Base-by-base conservation (phyloP, 2,113 vertebrate genomes). In the Cinclus cinclus region DNA sequence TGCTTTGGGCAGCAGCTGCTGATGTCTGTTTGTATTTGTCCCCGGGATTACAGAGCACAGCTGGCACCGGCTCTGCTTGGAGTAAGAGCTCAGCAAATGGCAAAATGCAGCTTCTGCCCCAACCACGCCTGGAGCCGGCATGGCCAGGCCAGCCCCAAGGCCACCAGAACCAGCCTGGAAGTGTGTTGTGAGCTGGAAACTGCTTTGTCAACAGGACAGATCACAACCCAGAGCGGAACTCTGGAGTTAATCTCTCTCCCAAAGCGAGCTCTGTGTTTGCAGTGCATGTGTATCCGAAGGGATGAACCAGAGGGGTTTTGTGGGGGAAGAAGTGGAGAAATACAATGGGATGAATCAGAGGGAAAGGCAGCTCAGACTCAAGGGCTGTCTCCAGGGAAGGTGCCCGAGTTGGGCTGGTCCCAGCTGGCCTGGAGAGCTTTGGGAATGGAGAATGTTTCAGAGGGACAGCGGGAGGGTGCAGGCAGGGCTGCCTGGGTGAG, bases 121-220 rank as follows among this genome's bases (percentile, higher is more conserved):
- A 2, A 0, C 1, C 13, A 5, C 13, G 15, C 7, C 50, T 18
- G 1, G 23, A 84, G 44, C 27, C 75, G 68, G 46, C 21, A 0
- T 0, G 4, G 87, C 27, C 44, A 31, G 62, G 28, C 2, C 24
- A 55, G 58, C 4, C 73, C 58, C 42, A 33, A 33, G n/a, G 67
- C 50, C 84, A 20, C 18, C 82, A 56, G 78, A 73, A 25, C 27
- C 82, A 74, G 78, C 44, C 77, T 81, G 60, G 59, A 73, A 30
- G 8, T 8, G 35, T 63, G 64, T 49, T 41, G 28, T 19, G 25
- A 62, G 73, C 46, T 86, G 76, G 35, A 76, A 80, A 65, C 5
- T 13, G 47, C 68, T 87, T 35, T 59, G 14, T 46, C 16, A 33
- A 27, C 33, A 17, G 50, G 18, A 14, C 27, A 42, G 35, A 50